Evolutionary conservation across 1,140 invertebrate genomes (phyloP).

Genomic region (Melipona quadrifasciata): DNA sequence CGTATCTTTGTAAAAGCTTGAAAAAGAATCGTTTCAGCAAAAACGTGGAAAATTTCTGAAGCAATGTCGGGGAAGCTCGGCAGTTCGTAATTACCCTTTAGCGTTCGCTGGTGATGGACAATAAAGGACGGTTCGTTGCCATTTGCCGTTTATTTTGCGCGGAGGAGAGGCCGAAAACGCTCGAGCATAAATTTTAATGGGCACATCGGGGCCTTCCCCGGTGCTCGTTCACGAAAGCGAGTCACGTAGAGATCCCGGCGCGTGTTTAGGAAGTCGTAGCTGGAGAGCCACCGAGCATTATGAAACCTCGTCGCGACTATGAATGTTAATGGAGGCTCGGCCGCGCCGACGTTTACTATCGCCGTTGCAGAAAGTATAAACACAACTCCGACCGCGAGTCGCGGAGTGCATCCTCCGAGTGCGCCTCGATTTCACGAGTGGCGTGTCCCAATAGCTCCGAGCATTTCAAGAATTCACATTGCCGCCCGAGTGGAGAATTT

Average conservation of each 20-base stretch:
- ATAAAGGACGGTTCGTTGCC: neutral
- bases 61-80: neutral
- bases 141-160: slow-evolving; percentile 3
- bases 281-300: slow-evolving; percentile 57
- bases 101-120: neutral
- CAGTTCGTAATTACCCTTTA: neutral
- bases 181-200: slow-evolving; percentile 44
- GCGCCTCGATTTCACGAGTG: slow-evolving; percentile 1
- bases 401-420: slow-evolving; percentile 2
- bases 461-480: neutral
- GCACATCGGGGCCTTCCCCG: neutral
- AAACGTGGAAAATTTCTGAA: neutral
- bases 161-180: slow-evolving; percentile 13
- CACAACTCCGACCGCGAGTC: neutral
- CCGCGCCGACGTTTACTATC: slow-evolving; percentile 27
- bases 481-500: neutral
- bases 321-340: slow-evolving; percentile 64
- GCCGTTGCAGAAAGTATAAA: slow-evolving; percentile 46
- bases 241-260: slow-evolving; percentile 63
- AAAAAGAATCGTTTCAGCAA: neutral
- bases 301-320: slow-evolving; percentile 63
- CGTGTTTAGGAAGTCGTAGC: slow-evolving; percentile 64
- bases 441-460: neutral
- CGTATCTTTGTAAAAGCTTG: neutral
- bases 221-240: slow-evolving; percentile 53